Conservation (phyloP, 1,140 invertebrate species). For the Trachelipus rathkii region DNA sequence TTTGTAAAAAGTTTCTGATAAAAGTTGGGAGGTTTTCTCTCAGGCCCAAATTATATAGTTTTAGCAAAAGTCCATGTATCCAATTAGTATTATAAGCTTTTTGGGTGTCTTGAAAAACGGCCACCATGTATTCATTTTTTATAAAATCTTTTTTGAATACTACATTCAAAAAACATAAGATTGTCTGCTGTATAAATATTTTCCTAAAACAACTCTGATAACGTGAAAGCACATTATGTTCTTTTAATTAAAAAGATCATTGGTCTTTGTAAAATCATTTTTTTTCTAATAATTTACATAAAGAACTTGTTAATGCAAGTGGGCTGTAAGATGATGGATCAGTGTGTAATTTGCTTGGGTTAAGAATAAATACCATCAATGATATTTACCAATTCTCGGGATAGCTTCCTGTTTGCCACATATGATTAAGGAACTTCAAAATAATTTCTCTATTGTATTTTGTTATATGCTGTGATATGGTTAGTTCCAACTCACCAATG, state of each 20-base stretch:
- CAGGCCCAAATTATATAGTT: neutral
- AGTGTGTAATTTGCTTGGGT: neutral
- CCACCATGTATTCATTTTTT: neutral
- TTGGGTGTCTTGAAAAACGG: neutral
- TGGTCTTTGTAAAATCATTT: neutral
- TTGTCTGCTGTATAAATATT: neutral
- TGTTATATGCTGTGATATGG: too few species aligned
- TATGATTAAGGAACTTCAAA: too few species aligned
- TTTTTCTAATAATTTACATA: too few species aligned
- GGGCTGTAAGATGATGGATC: slow-evolving; percentile 10
- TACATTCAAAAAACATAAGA: neutral
- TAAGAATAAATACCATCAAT: neutral
- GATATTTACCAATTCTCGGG: neutral
- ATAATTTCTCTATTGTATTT: too few species aligned
- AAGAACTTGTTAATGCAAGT: too few species aligned
- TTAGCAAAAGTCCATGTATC: neutral
- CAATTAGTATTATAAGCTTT: neutral
- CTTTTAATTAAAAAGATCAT: neutral
- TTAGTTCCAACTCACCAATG: too few species aligned
- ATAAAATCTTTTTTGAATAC: neutral
- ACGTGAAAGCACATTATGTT: neutral
- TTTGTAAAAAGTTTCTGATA: neutral
- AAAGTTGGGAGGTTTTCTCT: neutral
- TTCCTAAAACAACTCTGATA: slow-evolving; percentile 9
- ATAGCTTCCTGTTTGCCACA: too few species aligned